Conservation (phyloP, 2,888 invertebrate species). For the Heliconius ethilla region DNA sequence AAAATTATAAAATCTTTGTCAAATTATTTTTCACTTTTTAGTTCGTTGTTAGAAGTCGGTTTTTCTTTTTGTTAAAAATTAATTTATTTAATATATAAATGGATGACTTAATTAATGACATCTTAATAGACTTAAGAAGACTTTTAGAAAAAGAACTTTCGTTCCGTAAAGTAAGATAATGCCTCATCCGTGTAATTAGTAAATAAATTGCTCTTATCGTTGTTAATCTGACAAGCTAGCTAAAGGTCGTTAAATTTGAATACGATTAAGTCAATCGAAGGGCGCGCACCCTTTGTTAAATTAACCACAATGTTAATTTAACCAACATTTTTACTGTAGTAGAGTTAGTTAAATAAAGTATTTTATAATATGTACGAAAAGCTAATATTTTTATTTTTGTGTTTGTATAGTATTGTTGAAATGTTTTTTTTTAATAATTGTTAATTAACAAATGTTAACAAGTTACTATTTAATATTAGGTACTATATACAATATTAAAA, state of each 20-base stretch:
- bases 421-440: too few species aligned
- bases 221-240: slow-evolving; percentile 28
- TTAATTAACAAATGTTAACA: too few species aligned
- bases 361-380: neutral
- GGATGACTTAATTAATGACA: too few species aligned
- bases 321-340: neutral
- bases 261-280: slow-evolving; percentile 33
- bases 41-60: too few species aligned
- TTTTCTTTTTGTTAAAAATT: too few species aligned
- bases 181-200: slow-evolving; percentile 5
- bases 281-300: slow-evolving; percentile 33
- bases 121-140: too few species aligned
- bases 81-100: too few species aligned
- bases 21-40: too few species aligned
- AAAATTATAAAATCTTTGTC: too few species aligned
- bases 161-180: neutral
- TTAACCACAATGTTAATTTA: slow-evolving; percentile 26
- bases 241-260: slow-evolving; percentile 32
- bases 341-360: neutral
- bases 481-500: neutral
- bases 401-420: too few species aligned
- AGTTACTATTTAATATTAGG: too few species aligned
- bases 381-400: too few species aligned
- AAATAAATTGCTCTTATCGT: slow-evolving; percentile 27
- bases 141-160: neutral